A percentile compares a stretch with the other conserved stretches of the same genome.
Conservation (phyloP, 2,797 vertebrate genomes). For the Allobates femoralis region DNA sequence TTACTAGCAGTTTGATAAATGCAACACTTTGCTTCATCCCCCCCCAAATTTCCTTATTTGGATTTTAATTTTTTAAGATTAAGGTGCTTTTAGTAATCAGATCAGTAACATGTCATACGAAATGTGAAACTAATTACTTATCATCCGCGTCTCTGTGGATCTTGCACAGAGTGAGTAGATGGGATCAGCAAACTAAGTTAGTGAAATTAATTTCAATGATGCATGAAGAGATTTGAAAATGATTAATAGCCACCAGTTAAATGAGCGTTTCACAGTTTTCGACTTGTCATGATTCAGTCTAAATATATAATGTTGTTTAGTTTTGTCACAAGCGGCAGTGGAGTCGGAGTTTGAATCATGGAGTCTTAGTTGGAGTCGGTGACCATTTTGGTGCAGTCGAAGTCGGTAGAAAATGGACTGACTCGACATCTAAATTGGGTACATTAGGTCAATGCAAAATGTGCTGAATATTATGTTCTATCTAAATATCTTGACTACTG, state of each 20-base stretch:
- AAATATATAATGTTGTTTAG: background rate
- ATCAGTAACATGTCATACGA: constrained; percentile 52
- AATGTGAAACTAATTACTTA: constrained; percentile 66
- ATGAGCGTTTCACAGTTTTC: constrained; percentile 42
- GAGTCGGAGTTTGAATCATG: too few species aligned
- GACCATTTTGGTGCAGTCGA: too few species aligned
- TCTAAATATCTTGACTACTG: too few species aligned
- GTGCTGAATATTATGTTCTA: too few species aligned
- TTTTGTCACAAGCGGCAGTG: background rate
- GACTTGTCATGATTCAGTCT: constrained; percentile 20
- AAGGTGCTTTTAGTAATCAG: constrained; percentile 47
- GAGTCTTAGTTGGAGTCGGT: too few species aligned
- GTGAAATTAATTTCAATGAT: constrained; percentile 18
- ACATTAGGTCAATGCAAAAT: too few species aligned
- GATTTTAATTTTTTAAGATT: constrained; percentile 56
- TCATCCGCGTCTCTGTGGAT: constrained; percentile 31
- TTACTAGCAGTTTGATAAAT: constrained; percentile 26
- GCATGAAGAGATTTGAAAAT: constrained; percentile 42
- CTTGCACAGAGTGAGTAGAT: constrained; percentile 37
- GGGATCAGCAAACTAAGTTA: constrained; percentile 58
- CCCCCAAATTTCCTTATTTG: constrained; percentile 41
- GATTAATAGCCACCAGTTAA: constrained; percentile 33
- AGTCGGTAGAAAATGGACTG: too few species aligned
- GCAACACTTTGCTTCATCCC: constrained; percentile 7
- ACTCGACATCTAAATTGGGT: too few species aligned